Evolutionary conservation across 2,113 vertebrate genomes (phyloP).

Genomic region (Toxotes jaculatrix): DNA sequence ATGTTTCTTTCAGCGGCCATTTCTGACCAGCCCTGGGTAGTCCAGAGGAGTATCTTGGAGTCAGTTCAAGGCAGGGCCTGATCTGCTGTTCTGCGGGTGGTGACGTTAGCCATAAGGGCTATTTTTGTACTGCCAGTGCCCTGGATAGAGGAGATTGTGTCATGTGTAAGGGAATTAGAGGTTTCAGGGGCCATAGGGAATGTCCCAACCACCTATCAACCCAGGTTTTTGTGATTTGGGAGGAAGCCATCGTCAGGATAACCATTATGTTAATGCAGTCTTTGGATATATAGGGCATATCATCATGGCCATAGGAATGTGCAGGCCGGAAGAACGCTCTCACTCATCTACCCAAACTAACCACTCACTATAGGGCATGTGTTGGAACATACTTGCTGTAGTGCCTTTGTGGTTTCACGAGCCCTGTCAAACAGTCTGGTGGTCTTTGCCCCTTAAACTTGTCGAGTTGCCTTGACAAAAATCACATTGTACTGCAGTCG

Average conservation of each 20-base stretch:
- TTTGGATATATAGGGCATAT: constrained; percentile 36
- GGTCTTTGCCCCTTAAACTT: constrained; percentile 40
- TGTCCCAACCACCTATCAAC: constrained; percentile 43
- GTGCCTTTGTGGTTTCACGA: constrained; percentile 45
- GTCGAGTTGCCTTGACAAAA: constrained; percentile 51
- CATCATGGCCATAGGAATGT: constrained; percentile 57
- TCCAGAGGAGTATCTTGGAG: constrained; percentile 32
- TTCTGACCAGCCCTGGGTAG: background rate
- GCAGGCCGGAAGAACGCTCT: constrained; percentile 23
- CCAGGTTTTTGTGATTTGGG: constrained; percentile 26
- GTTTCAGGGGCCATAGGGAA: constrained; percentile 30
- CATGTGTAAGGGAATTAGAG: constrained; percentile 18
- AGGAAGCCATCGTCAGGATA: constrained; percentile 39
- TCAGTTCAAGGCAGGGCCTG: constrained; percentile 11
- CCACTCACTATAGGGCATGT: constrained; percentile 14
- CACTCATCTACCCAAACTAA: constrained; percentile 20
- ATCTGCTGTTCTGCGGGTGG: background rate
- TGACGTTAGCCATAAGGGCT: background rate
- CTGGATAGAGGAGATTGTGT: constrained; percentile 30
- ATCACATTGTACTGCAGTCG: constrained; percentile 42
- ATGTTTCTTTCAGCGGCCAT: background rate
- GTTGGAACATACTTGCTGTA: constrained; percentile 16
- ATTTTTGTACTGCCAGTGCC: constrained; percentile 36
- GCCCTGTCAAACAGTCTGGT: constrained; percentile 41
- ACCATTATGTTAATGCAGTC: constrained; percentile 1